These are phyloP conservation scores for Trachymyrmex cornetzi DNA, from an alignment of 1,140 invertebrate genomes.

Conservation along the genomic window DNA sequence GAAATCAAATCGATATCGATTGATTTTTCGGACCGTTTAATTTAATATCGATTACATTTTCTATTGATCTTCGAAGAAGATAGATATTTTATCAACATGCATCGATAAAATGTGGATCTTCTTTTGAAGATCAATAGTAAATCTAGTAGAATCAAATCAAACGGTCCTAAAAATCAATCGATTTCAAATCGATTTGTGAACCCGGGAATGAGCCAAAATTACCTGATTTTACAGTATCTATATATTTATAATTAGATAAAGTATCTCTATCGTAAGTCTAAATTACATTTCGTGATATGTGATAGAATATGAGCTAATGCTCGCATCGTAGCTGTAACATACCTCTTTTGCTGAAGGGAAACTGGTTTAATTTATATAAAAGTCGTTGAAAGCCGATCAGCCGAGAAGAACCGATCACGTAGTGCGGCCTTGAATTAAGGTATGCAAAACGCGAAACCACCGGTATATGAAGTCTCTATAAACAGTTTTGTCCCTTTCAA, in stretches of 20 bases:
- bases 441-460: constrained; percentile 28
- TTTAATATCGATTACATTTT: too few relatives aligned
- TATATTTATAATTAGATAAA: not conserved
- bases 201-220: too few relatives aligned
- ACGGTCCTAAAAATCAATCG: too few relatives aligned
- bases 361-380: constrained; percentile 62
- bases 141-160: too few relatives aligned
- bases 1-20: too few relatives aligned
- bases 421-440: constrained; percentile 55
- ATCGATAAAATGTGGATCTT: too few relatives aligned
- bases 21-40: too few relatives aligned
- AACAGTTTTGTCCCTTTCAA: not conserved
- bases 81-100: too few relatives aligned
- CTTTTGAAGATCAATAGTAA: too few relatives aligned
- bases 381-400: constrained; percentile 40
- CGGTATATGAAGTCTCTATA: not conserved
- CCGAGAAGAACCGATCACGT: constrained; percentile 30
- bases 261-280: not conserved
- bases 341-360: constrained; percentile 6
- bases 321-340: not conserved
- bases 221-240: not conserved
- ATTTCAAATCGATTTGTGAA: too few relatives aligned
- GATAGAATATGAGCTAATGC: constrained; percentile 17
- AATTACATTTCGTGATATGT: not conserved
- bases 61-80: too few relatives aligned